These are phyloP conservation scores for Sula dactylatra DNA, from an alignment of 2,113 vertebrate species.

Conservation along the genomic window DNA sequence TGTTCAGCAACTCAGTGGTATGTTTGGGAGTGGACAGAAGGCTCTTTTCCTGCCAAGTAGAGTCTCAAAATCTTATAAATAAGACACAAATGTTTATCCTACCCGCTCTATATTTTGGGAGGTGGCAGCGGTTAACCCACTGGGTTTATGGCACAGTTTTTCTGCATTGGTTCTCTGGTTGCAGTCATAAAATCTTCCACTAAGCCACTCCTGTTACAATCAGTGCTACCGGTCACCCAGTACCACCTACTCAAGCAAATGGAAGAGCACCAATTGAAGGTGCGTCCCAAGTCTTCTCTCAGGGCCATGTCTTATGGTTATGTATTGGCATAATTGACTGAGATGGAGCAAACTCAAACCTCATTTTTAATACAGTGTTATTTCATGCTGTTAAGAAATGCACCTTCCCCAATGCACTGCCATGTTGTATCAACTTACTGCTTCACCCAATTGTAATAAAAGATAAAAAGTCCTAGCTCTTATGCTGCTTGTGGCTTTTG, in stretches of 20 bases:
- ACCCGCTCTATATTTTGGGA: neutral
- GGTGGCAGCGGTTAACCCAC: neutral
- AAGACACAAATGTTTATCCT: neutral
- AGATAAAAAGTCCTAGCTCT: neutral
- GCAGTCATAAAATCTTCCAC: neutral
- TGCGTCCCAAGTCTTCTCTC: neutral
- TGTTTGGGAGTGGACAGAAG: neutral
- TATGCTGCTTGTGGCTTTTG: neutral
- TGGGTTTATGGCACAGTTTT: neutral
- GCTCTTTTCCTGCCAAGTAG: neutral
- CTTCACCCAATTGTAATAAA: neutral
- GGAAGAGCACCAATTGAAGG: neutral
- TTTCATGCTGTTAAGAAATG: neutral
- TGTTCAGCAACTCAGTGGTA: neutral
- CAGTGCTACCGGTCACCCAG: neutral
- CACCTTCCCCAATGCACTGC: neutral
- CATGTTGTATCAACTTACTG: neutral
- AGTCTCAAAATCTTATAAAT: neutral
- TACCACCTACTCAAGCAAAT: neutral
- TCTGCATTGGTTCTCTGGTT: neutral
- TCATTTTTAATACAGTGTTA: neutral
- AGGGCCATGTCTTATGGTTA: rapidly evolving
- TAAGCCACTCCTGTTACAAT: neutral
- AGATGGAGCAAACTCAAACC: neutral
- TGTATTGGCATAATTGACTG: neutral